These are phyloP conservation scores for Meiosimyza decipiens DNA, from an alignment of 2,888 invertebrate species.

Conservation along the genomic window DNA sequence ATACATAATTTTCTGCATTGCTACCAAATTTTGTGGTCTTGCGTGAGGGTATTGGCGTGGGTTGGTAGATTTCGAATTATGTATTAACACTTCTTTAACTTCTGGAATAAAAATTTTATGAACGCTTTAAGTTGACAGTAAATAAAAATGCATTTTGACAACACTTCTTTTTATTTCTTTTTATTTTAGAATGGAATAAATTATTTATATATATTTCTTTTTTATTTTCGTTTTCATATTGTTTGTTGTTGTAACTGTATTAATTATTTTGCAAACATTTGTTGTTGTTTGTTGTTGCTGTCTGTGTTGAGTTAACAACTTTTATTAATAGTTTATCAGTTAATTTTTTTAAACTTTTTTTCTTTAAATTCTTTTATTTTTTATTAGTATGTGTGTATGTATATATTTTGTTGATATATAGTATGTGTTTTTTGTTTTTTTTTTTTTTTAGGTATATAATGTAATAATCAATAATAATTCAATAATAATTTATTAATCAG, in stretches of 20 bases:
- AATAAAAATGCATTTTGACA: conserved; percentile 34
- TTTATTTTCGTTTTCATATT: conserved; percentile 34
- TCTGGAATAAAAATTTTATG: neutral
- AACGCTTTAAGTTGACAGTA: neutral
- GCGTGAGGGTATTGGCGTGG: too few species aligned
- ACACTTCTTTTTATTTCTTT: conserved; percentile 31
- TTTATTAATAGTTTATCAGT: conserved; percentile 41
- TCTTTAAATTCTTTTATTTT: conserved; percentile 41
- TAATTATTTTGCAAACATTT: conserved; percentile 27
- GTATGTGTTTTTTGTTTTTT: conserved; percentile 10
- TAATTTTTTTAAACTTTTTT: conserved; percentile 41
- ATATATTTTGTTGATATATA: conserved; percentile 31
- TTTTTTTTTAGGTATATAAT: conserved; percentile 34
- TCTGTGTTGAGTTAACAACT: conserved; percentile 43
- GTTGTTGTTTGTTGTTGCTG: conserved; percentile 28
- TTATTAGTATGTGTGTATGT: conserved; percentile 24
- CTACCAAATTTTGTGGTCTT: too few species aligned
- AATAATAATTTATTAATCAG: conserved; percentile 33
- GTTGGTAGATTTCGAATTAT: too few species aligned
- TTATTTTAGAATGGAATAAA: conserved; percentile 40
- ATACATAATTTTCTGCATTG: too few species aligned
- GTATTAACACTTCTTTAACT: too few species aligned
- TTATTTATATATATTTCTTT: conserved; percentile 36
- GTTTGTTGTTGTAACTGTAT: conserved; percentile 20
- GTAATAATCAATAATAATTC: conserved; percentile 36